These are phyloP conservation scores for Clarias laeviceps DNA, from an alignment of 2,797 vertebrate species.

Conservation along the genomic window DNA sequence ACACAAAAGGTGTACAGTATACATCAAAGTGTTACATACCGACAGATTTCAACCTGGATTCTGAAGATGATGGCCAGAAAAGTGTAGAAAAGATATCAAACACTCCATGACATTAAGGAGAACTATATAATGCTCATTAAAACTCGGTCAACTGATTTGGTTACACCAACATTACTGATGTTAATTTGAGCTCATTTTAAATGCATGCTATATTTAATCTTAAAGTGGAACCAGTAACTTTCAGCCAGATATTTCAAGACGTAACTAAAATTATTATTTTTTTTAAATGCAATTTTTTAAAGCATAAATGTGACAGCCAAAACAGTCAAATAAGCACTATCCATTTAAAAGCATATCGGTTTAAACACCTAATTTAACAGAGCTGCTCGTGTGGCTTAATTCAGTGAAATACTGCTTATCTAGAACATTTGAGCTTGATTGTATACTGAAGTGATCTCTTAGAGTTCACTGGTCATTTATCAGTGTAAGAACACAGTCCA, in stretches of 20 bases:
- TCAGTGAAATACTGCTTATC: not conserved
- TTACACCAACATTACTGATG: not conserved
- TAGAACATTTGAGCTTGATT: not conserved
- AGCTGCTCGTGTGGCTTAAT: not conserved
- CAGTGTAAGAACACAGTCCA: conserved; percentile 12
- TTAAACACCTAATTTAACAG: not conserved
- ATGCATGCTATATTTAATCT: not conserved
- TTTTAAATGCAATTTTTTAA: not conserved
- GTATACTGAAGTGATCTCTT: conserved; percentile 28
- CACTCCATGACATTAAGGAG: not conserved
- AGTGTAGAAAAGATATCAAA: no score
- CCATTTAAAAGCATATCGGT: not conserved
- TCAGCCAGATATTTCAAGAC: not conserved
- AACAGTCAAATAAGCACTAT: not conserved
- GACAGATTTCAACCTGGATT: not conserved
- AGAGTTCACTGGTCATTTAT: conserved; percentile 5
- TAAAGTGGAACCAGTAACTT: not conserved
- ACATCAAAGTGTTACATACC: not conserved
- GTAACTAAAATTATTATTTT: no score
- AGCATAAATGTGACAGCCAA: not conserved
- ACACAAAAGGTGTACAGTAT: not conserved
- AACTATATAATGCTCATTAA: not conserved
- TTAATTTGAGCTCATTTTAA: not conserved
- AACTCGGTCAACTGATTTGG: not conserved
- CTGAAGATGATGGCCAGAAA: not conserved